A percentile compares a stretch with the other conserved stretches of the same genome.
Conservation (phyloP, 1,140 invertebrate species). For the Parasteatoda tepidariorum region DNA sequence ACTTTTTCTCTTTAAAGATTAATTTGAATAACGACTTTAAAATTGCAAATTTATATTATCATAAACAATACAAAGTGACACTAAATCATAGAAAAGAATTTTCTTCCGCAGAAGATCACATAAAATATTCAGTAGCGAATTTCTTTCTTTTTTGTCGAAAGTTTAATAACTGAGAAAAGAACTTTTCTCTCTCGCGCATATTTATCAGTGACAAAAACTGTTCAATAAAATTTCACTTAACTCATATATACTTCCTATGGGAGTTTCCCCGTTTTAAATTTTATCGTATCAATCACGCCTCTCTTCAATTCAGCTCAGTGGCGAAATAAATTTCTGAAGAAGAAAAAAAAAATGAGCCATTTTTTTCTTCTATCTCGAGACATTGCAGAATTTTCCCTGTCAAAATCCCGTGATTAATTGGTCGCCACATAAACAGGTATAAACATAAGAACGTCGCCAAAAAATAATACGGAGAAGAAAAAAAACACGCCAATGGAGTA, state of each 20-base stretch:
- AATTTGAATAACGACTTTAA: too few species aligned
- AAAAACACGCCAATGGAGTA: neutral
- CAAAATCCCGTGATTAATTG: constrained; percentile 18
- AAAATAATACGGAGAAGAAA: neutral
- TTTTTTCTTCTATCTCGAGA: neutral
- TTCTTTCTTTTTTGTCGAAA: too few species aligned
- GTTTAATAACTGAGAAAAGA: too few species aligned
- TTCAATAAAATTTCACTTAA: neutral
- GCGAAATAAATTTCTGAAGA: neutral
- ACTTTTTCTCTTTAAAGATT: too few species aligned
- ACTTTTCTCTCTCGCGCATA: too few species aligned
- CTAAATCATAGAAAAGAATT: too few species aligned
- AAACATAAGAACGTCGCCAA: constrained; percentile 1
- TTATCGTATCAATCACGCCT: neutral
- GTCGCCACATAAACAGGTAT: constrained; percentile 9
- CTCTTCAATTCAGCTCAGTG: neutral
- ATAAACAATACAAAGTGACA: too few species aligned
- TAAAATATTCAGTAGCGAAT: too few species aligned
- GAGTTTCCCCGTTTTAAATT: neutral
- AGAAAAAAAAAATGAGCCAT: neutral
- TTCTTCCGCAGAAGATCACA: too few species aligned
- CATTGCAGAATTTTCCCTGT: neutral
- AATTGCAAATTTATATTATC: too few species aligned
- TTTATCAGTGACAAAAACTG: too few species aligned
- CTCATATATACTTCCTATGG: neutral